Evolutionary conservation across 2,888 invertebrate genomes (phyloP), one percentile per base, ranked within the genome.

Genomic region (Boloria selene): DNA sequence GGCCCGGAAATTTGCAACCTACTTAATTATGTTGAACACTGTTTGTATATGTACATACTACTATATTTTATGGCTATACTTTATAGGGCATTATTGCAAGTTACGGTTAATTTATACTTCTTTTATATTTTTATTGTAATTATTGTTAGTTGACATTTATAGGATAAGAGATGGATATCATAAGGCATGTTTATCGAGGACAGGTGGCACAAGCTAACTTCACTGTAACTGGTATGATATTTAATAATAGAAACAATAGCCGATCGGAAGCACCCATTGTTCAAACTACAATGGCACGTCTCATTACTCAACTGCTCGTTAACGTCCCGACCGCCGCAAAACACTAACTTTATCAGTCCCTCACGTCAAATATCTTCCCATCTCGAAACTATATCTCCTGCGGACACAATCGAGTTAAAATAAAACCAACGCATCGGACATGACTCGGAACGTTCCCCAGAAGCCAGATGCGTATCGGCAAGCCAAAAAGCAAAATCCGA

Each of bases 281-380:
- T 88, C 84, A 83, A 81, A 82, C 83, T 84, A 88, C 90, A 90
- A 90, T 88, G 82, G 88, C 84, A 77, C 79, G 83, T 81, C 86
- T 90, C 87, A 91, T 91, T 91, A 90, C 90, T 91, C 91, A 89
- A 84, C 77, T 74, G 82, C 88, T 90, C 90, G 90, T 90, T 91
- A 91, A 85, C 84, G 87, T 85, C 82, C 76, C 80, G 79, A 74
- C 84, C 85, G 84, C 85, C 82, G 84, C 86, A 81, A 84, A 86
- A 88, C 87, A 86, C 88, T 86, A 90, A 88, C 90, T 89, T 91
- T 92, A 90, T 91, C 91, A 89, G 89, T 78, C 78, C 79, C 77
- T 77, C 80, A 85, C 84, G 88, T 90, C 90, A 89, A 88, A 88
- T 86, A 90, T 90, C 91, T 89, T 76, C 84, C 80, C 86, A 89